These are phyloP conservation scores for Hyposoter didymator DNA, from an alignment of 2,888 invertebrate genomes.

Conservation along the genomic window DNA sequence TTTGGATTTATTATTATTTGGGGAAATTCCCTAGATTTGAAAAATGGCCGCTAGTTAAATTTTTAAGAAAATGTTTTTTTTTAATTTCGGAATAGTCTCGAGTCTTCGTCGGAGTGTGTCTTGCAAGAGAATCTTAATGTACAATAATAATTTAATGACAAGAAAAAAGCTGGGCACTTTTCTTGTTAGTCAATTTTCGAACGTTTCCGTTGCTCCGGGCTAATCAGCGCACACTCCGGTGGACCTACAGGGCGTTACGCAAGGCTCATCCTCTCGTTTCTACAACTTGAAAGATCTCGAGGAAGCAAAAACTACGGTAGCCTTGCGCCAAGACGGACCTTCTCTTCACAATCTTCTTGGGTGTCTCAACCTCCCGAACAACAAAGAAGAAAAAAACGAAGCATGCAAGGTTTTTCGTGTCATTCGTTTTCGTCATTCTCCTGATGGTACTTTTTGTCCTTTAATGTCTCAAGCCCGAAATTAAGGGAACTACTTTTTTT, in stretches of 20 bases:
- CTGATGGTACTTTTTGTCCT: neutral
- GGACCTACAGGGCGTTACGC: constrained; percentile 38
- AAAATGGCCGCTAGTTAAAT: neutral
- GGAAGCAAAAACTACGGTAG: constrained; percentile 36
- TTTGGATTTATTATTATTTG: neutral
- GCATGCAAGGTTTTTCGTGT: constrained; percentile 20
- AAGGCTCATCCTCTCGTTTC: constrained; percentile 42
- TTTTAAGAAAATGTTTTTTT: neutral
- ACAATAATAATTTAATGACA: constrained; percentile 7
- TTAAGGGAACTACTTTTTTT: neutral
- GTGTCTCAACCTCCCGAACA: constrained; percentile 23
- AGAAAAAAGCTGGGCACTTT: constrained; percentile 19
- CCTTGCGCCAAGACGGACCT: constrained; percentile 12
- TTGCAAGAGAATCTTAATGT: neutral
- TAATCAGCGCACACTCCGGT: constrained; percentile 27
- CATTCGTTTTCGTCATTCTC: constrained; percentile 10
- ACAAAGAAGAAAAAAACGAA: constrained; percentile 23
- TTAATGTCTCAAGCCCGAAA: neutral
- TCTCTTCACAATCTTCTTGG: constrained; percentile 14
- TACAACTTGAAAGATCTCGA: constrained; percentile 31
- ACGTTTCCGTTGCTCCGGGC: constrained; percentile 45
- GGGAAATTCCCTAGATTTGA: neutral
- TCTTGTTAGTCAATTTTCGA: constrained; percentile 59
- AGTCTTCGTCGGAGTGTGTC: neutral
- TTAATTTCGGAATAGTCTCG: neutral